A percentile compares a stretch with the other conserved stretches of the same genome.
These are phyloP conservation scores for Vicugna pacos DNA, from an alignment of 2,113 vertebrate species.

Conservation along the genomic window DNA sequence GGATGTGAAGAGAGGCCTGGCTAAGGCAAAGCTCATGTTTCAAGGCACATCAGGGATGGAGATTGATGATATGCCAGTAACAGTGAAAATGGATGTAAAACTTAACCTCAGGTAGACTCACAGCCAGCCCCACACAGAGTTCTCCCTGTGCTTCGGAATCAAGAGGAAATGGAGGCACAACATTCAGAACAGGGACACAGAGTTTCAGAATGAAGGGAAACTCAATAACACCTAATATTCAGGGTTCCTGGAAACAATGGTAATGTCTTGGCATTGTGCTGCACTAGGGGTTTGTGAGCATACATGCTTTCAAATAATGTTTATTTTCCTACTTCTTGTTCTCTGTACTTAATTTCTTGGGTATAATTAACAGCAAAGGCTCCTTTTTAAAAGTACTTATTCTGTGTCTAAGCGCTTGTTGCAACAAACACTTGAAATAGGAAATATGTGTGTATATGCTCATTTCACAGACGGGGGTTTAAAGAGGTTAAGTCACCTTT, in stretches of 20 bases:
- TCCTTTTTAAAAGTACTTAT: neutral
- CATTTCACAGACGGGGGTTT: neutral
- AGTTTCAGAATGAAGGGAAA: neutral
- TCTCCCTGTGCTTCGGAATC: neutral
- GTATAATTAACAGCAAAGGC: neutral
- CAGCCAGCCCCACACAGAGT: neutral
- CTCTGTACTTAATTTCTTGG: neutral
- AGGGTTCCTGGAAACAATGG: neutral
- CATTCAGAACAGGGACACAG: neutral
- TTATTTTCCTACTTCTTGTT: neutral
- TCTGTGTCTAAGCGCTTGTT: neutral
- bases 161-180: neutral
- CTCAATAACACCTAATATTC: neutral
- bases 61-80: neutral
- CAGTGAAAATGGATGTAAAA: constrained; percentile 9
- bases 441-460: neutral
- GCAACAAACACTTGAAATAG: neutral
- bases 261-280: neutral
- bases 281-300: neutral
- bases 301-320: neutral
- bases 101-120: neutral
- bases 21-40: constrained; percentile 20
- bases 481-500: neutral
- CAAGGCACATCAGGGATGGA: constrained; percentile 21
- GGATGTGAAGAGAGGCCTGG: neutral